phyloP scores from a whole-genome alignment of 1,140 invertebrate species.

The Branchinecta lindahli region DNA sequence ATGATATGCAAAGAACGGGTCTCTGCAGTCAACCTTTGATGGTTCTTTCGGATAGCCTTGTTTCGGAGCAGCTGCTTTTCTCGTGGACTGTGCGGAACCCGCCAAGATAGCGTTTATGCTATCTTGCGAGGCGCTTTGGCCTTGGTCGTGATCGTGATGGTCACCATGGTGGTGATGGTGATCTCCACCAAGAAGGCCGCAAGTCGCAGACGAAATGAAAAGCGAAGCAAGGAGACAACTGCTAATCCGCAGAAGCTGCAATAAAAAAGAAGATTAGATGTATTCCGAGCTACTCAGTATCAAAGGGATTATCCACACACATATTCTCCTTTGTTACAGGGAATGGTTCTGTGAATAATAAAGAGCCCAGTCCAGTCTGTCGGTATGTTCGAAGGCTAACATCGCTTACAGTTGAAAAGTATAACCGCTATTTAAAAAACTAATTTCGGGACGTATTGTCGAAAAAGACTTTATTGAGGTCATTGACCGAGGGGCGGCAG shows the following conservation, averaged over 20 bases:
- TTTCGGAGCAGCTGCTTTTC: constrained; percentile 7
- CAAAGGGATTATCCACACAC: too few relatives aligned
- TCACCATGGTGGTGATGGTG: neutral
- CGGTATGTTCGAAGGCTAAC: too few relatives aligned
- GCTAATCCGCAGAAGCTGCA: neutral
- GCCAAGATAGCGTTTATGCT: neutral
- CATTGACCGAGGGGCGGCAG: too few relatives aligned
- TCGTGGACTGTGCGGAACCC: neutral
- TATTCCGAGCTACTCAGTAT: too few relatives aligned
- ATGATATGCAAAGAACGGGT: neutral
- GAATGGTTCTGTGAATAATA: too few relatives aligned
- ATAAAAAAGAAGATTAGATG: neutral
- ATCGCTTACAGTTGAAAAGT: too few relatives aligned
- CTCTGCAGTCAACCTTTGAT: neutral
- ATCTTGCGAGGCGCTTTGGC: neutral
- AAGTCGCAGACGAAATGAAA: neutral
- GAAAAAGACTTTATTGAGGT: too few relatives aligned
- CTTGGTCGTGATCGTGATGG: neutral
- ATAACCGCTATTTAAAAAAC: too few relatives aligned
- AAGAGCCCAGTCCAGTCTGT: too few relatives aligned
- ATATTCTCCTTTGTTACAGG: too few relatives aligned
- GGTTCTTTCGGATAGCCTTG: constrained; percentile 2
- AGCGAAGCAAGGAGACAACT: neutral
- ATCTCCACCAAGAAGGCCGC: neutral
- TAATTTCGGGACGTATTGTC: too few relatives aligned